Percentiles rank a stretch among this genome's conserved stretches.
Conservation (phyloP, 2,113 vertebrate species). For the Mormyrus lacerda region DNA sequence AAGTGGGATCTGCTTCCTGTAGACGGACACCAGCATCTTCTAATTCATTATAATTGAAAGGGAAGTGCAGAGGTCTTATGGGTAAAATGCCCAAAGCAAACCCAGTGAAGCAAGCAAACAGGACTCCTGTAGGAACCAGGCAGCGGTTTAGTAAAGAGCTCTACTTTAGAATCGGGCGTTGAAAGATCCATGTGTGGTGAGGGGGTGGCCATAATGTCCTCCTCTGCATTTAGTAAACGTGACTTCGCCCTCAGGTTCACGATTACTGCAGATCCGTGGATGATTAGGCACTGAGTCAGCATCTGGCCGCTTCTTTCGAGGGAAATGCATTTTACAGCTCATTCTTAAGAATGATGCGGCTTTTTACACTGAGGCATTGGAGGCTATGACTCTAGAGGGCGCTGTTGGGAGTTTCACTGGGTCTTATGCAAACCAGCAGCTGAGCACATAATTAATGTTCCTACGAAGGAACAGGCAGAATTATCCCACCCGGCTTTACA, state of each 20-base stretch:
- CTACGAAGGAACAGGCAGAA: constrained; percentile 5
- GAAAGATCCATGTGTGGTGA: not conserved
- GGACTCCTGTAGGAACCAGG: not conserved
- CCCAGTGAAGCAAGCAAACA: not conserved
- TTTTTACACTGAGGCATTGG: not conserved
- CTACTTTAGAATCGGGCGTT: not conserved
- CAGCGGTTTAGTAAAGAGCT: not conserved
- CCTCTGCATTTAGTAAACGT: not conserved
- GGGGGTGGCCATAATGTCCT: not conserved
- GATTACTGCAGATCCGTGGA: not conserved
- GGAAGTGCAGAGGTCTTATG: not conserved
- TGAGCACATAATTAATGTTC: constrained; percentile 20
- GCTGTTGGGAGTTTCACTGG: constrained; percentile 1
- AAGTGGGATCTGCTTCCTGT: not conserved
- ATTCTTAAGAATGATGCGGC: not conserved
- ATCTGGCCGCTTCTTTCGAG: not conserved
- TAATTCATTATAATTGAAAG: constrained; percentile 13
- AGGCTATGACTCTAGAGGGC: not conserved
- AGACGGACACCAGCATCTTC: not conserved
- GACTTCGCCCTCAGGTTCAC: not conserved
- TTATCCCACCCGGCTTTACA: constrained; percentile 9
- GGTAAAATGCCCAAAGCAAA: not conserved
- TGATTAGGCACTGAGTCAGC: not conserved
- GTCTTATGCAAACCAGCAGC: not conserved
- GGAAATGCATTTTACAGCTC: not conserved